Percentiles rank a stretch among this genome's conserved stretches.
phyloP scores from a whole-genome alignment of 2,113 vertebrate genomes.

The Anoplopoma fimbria region DNA sequence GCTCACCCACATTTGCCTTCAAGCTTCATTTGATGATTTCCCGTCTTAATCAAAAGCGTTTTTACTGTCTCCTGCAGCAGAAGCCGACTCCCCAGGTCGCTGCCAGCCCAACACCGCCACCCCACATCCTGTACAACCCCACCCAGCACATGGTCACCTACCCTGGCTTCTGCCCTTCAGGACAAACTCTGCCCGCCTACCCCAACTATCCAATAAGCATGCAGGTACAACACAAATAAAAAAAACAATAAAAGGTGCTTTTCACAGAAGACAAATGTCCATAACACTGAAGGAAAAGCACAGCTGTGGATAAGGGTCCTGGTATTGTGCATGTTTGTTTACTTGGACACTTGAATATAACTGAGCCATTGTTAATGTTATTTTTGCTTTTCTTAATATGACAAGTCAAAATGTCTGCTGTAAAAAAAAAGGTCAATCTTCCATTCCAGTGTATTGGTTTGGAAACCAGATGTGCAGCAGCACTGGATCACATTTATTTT shows the following conservation, averaged over 20 bases:
- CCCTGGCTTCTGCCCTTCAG: slow-evolving; percentile 85
- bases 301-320: neutral
- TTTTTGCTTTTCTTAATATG: neutral
- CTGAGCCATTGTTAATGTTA: neutral
- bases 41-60: neutral
- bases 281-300: neutral
- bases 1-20: neutral
- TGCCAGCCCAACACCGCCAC: slow-evolving; percentile 82
- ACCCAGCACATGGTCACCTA: slow-evolving; percentile 91
- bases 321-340: neutral
- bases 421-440: neutral
- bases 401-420: neutral
- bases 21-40: neutral
- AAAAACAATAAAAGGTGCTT: neutral
- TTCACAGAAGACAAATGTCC: neutral
- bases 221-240: slow-evolving; percentile 84
- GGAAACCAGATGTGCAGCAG: slow-evolving; percentile 5
- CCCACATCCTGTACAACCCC: slow-evolving; percentile 92
- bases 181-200: slow-evolving; percentile 86
- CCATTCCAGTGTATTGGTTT: neutral
- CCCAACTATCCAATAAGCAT: slow-evolving; percentile 89
- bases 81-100: slow-evolving; percentile 84
- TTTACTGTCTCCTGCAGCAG: slow-evolving; percentile 71
- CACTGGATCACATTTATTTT: neutral
- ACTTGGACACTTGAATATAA: neutral